Evolutionary conservation across 1,140 invertebrate genomes (phyloP).

Genomic region (Papilio helenus): DNA sequence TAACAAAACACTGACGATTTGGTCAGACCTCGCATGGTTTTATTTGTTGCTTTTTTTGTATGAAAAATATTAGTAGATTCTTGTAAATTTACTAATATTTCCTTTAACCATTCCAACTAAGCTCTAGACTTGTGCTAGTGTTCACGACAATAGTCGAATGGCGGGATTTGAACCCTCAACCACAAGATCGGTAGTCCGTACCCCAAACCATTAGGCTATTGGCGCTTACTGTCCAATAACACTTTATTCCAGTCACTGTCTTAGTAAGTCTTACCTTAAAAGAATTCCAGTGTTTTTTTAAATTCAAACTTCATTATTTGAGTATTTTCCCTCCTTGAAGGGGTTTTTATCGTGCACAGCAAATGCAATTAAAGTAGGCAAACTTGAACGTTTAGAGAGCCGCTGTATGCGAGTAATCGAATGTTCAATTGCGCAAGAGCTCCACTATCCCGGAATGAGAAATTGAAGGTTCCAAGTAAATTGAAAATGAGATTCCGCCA

Average conservation of each 20-base stretch:
- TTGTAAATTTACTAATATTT: no score
- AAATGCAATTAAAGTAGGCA: slow-evolving; percentile 79
- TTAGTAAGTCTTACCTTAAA: not conserved
- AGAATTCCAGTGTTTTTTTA: not conserved
- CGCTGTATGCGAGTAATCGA: slow-evolving; percentile 80
- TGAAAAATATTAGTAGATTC: no score
- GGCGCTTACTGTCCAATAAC: no score
- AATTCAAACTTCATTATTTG: slow-evolving; percentile 18
- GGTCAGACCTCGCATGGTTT: no score
- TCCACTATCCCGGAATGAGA: slow-evolving; percentile 79
- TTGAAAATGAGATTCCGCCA: slow-evolving; percentile 71
- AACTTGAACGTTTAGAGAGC: slow-evolving; percentile 75
- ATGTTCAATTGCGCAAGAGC: slow-evolving; percentile 82
- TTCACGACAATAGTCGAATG: no score
- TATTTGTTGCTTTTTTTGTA: no score
- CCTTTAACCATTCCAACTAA: no score
- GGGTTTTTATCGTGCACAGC: slow-evolving; percentile 39
- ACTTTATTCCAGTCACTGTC: not conserved
- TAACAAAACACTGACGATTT: no score
- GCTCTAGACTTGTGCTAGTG: no score
- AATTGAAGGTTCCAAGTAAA: slow-evolving; percentile 72
- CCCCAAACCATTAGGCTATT: no score
- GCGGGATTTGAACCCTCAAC: no score
- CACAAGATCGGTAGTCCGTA: no score
- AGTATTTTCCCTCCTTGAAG: slow-evolving; percentile 8